phyloP scores from a whole-genome alignment of 2,888 invertebrate genomes.

The Lysandra bellargus region DNA sequence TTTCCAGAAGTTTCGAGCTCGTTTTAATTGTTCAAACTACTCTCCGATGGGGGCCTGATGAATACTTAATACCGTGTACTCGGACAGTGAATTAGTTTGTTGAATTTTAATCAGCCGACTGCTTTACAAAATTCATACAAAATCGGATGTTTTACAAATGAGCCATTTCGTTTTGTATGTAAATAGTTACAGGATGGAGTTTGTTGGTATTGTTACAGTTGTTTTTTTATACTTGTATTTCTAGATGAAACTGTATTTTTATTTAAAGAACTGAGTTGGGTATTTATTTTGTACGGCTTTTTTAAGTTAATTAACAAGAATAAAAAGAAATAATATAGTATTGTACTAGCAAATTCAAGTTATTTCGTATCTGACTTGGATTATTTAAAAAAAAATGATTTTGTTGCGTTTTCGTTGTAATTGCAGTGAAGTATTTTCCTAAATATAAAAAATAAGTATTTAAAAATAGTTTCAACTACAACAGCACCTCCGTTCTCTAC shows the following conservation, averaged over 20 bases:
- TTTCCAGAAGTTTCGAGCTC: not conserved
- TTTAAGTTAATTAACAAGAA: no score
- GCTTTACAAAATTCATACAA: not conserved
- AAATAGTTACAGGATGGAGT: not conserved
- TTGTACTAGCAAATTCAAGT: no score
- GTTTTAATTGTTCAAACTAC: not conserved
- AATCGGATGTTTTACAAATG: conserved; percentile 4
- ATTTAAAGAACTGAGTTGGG: no score
- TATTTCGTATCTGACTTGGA: no score
- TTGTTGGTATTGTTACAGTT: not conserved
- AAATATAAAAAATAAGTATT: no score
- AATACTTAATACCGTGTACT: conserved; percentile 3
- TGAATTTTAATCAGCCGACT: conserved; percentile 15
- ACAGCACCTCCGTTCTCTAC: no score
- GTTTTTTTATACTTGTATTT: not conserved
- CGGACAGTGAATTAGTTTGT: conserved; percentile 26
- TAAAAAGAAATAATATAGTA: no score
- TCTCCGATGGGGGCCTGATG: conserved; percentile 1
- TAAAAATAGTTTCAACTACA: no score
- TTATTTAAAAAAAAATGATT: no score
- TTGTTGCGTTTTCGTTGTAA: no score
- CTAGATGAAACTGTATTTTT: not conserved
- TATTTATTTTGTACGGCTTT: no score
- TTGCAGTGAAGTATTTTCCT: no score
- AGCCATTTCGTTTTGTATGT: not conserved